phyloP scores from a whole-genome alignment of 2,113 vertebrate species.

The Triplophysa rosa region DNA sequence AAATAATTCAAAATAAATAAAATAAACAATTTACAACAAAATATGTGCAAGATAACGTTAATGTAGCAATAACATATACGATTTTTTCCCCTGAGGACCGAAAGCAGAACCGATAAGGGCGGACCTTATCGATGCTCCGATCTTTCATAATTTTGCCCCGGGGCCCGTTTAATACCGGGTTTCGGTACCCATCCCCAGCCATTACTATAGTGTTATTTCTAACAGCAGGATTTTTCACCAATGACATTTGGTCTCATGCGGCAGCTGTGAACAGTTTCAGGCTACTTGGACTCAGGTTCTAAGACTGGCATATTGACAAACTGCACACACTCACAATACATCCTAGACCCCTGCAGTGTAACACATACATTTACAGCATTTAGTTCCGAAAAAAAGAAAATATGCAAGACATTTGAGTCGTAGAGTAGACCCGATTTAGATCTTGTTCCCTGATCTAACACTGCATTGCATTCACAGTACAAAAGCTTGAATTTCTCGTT shows the following conservation, averaged over 20 bases:
- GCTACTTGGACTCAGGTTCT: neutral
- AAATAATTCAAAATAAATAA: too few species aligned
- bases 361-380: neutral
- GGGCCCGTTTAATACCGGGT: too few species aligned
- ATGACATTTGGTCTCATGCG: constrained; percentile 19
- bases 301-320: constrained; percentile 24
- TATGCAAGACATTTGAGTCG: neutral
- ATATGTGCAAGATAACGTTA: too few species aligned
- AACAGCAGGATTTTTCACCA: neutral
- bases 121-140: too few species aligned
- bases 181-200: too few species aligned
- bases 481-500: neutral
- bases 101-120: too few species aligned
- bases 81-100: too few species aligned
- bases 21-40: too few species aligned
- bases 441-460: neutral
- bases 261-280: constrained; percentile 19
- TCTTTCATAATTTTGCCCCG: too few species aligned
- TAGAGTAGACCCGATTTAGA: neutral
- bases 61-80: too few species aligned
- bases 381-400: neutral
- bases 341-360: neutral
- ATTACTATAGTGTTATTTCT: neutral
- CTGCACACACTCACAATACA: neutral
- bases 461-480: neutral